Evolutionary conservation across 2,888 invertebrate species (phyloP).

Genomic region (Drosophila kambysellisi): DNA sequence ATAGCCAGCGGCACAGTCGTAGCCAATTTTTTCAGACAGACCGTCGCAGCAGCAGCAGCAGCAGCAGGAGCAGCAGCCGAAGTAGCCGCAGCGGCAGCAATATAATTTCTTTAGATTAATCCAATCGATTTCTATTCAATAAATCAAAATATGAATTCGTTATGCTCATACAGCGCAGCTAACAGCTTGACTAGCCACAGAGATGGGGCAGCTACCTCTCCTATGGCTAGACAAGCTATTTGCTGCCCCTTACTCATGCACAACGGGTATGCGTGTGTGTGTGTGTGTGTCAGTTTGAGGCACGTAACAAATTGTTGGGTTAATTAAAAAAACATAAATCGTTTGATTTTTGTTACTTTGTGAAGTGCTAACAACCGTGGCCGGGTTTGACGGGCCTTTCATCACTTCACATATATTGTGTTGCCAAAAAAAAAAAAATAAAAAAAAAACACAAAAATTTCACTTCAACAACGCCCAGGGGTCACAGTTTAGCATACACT

Average conservation of each 20-base stretch:
- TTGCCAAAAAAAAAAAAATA: conserved; percentile 50
- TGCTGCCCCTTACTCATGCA: conserved; percentile 20
- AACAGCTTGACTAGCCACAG: conserved; percentile 46
- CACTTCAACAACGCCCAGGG: conserved; percentile 31
- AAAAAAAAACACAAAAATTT: conserved; percentile 48
- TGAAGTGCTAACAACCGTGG: conserved; percentile 67
- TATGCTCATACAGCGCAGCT: conserved; percentile 75
- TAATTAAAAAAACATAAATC: conserved; percentile 85
- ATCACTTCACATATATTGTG: conserved; percentile 54
- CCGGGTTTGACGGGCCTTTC: conserved; percentile 68
- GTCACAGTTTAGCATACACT: conserved; percentile 15
- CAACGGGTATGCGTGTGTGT: conserved; percentile 4
- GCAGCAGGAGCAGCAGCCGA: conserved; percentile 34
- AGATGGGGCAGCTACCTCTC: conserved; percentile 52
- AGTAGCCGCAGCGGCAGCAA: conserved; percentile 54
- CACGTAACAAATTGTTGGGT: conserved; percentile 84
- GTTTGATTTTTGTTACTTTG: conserved; percentile 72
- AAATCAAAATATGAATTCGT: conserved; percentile 82
- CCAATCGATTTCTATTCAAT: conserved; percentile 83
- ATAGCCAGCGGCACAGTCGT: conserved; percentile 23
- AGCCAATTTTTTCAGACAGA: conserved; percentile 49
- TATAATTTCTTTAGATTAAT: conserved; percentile 78
- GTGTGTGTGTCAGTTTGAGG: conserved; percentile 73
- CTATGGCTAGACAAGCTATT: conserved; percentile 29
- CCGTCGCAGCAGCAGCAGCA: conserved; percentile 36